Conservation (phyloP, 2,113 vertebrate species). For the Furnarius figulus region DNA sequence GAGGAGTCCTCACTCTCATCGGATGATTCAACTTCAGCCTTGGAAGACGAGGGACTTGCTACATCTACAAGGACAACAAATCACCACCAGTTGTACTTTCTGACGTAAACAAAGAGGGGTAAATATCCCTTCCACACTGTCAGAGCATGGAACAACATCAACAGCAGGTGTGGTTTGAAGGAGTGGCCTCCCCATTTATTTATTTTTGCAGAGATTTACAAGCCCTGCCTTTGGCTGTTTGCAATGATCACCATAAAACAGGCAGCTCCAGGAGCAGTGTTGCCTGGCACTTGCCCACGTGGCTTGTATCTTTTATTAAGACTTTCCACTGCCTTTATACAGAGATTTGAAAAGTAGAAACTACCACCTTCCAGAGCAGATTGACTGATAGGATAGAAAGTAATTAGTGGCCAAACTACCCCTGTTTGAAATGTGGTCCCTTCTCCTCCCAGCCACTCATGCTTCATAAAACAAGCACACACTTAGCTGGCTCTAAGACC, state of each 20-base stretch:
- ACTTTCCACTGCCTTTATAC: background rate
- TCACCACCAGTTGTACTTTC: background rate
- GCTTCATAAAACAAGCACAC: background rate
- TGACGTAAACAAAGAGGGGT: background rate
- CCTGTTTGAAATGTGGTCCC: background rate
- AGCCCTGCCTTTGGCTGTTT: background rate
- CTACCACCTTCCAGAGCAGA: background rate
- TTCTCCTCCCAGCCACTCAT: background rate
- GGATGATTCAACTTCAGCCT: slow-evolving; percentile 80
- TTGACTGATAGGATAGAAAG: background rate
- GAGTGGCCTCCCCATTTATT: background rate
- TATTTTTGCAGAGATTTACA: background rate
- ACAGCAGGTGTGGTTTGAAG: background rate
- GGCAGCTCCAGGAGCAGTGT: accelerated
- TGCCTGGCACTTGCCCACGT: background rate
- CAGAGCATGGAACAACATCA: background rate
- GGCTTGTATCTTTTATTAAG: background rate
- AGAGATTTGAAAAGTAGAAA: background rate
- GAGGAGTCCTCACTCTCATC: slow-evolving; percentile 86
- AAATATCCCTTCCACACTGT: background rate
- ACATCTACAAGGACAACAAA: slow-evolving; percentile 66
- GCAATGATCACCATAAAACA: background rate
- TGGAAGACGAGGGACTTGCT: slow-evolving; percentile 79
- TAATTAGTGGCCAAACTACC: background rate
- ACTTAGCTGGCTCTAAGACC: background rate